Percentiles rank a stretch among this genome's conserved stretches.
These are phyloP conservation scores for Syrista parreyssii DNA, from an alignment of 2,888 invertebrate species.

Conservation along the genomic window DNA sequence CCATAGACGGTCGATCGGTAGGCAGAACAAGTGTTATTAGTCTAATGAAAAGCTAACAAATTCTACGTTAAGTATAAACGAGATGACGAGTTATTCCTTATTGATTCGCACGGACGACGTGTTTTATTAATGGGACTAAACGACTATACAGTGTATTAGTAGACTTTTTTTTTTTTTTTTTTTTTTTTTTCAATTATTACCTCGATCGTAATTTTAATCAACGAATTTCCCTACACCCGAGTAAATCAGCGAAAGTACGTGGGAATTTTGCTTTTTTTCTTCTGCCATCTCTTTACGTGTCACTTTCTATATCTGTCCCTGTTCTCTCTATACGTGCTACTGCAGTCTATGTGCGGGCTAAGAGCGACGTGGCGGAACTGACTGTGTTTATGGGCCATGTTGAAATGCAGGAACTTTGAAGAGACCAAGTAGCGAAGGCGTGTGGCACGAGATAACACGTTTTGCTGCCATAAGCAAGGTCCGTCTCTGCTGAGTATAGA, in stretches of 20 bases:
- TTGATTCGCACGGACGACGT: background rate
- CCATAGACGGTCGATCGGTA: no score
- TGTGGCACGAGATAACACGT: constrained; percentile 5
- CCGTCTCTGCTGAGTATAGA: background rate
- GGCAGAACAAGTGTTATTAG: no score
- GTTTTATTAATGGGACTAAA: background rate
- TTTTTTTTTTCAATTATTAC: background rate
- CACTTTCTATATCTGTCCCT: no score
- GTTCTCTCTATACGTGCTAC: no score
- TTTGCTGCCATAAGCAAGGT: constrained; percentile 15
- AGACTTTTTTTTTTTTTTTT: no score
- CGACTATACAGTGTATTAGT: no score
- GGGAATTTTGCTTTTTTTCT: background rate
- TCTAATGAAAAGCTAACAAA: background rate
- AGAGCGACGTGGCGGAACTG: background rate
- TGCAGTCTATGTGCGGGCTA: no score
- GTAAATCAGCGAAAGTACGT: background rate
- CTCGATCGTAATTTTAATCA: constrained; percentile 18
- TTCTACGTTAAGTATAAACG: no score
- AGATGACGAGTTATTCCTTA: no score
- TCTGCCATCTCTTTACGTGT: no score
- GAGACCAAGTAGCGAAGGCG: constrained; percentile 12
- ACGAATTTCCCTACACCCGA: constrained; percentile 9
- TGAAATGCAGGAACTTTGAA: background rate
- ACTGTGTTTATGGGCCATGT: background rate